Conservation (phyloP, 2,888 invertebrate genomes). For the Eumerus sabulonum region DNA sequence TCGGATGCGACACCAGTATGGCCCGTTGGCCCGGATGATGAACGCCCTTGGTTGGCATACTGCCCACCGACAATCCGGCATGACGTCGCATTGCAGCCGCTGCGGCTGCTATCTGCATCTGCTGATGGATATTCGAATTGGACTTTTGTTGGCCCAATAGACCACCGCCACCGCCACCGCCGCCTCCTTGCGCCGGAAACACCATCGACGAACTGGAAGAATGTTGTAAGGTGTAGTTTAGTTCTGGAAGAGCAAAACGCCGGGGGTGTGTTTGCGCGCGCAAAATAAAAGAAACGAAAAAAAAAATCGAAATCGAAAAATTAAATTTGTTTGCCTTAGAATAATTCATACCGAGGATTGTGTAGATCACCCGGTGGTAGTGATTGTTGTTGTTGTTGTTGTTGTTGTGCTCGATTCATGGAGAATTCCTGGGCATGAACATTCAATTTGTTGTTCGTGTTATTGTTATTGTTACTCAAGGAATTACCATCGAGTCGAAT, state of each 20-base stretch:
- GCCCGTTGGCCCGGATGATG: conserved; percentile 73
- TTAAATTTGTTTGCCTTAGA: conserved; percentile 70
- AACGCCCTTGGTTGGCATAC: conserved; percentile 72
- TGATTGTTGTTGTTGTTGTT: conserved; percentile 56
- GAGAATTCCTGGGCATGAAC: conserved; percentile 95
- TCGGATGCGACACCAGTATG: conserved; percentile 77
- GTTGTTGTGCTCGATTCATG: conserved; percentile 80
- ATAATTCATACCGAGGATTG: conserved; percentile 74
- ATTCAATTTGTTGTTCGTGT: conserved; percentile 83
- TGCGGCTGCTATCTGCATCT: conserved; percentile 76
- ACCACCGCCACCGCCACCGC: conserved; percentile 69
- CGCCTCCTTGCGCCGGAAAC: conserved; percentile 72
- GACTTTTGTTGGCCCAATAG: conserved; percentile 80
- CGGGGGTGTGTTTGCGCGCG: conserved; percentile 24
- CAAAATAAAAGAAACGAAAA: conserved; percentile 35
- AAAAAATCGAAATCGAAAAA: conserved; percentile 68
- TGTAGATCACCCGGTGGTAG: conserved; percentile 73
- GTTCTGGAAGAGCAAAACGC: conserved; percentile 75
- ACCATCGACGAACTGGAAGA: conserved; percentile 79
- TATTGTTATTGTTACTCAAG: conserved; percentile 73
- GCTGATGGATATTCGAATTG: conserved; percentile 81
- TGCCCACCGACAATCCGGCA: conserved; percentile 77
- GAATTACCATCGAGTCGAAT: conserved; percentile 82
- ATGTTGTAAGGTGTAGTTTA: conserved; percentile 79
- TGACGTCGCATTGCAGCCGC: conserved; percentile 77